Evolutionary conservation across 1,140 invertebrate genomes (phyloP).

Genomic region (Drosophila obscura): DNA sequence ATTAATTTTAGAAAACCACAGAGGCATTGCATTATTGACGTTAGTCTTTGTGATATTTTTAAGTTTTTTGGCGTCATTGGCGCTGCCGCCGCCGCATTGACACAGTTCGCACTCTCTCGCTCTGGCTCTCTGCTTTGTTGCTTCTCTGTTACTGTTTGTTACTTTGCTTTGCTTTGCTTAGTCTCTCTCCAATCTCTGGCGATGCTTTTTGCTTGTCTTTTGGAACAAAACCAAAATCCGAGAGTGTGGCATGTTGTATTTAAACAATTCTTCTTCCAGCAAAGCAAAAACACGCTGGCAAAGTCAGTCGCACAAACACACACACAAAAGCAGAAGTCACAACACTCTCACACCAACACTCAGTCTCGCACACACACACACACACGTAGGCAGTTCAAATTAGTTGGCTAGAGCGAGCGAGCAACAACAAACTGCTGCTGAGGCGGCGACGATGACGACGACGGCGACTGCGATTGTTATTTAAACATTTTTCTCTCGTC

Average conservation of each 20-base stretch:
- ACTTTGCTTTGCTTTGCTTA: constrained; percentile 59
- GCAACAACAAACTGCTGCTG: constrained; percentile 42
- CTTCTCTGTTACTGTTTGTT: constrained; percentile 46
- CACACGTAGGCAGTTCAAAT: constrained; percentile 47
- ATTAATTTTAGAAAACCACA: constrained; percentile 36
- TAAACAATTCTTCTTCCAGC: neutral
- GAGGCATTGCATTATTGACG: constrained; percentile 29
- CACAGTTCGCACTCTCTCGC: constrained; percentile 70
- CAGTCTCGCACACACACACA: constrained; percentile 24
- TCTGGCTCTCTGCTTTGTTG: constrained; percentile 54
- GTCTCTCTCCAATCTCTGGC: constrained; percentile 41
- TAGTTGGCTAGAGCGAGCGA: constrained; percentile 51
- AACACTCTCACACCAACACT: constrained; percentile 10
- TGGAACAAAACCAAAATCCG: constrained; percentile 38
- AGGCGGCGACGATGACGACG: no score
- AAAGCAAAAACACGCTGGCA: constrained; percentile 31
- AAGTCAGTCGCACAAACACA: constrained; percentile 22
- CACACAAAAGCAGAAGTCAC: constrained; percentile 7
- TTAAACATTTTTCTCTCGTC: constrained; percentile 24
- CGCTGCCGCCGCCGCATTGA: constrained; percentile 46
- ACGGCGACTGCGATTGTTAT: constrained; percentile 44
- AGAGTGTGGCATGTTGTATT: constrained; percentile 4
- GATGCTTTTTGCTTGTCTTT: constrained; percentile 44
- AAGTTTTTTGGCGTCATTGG: constrained; percentile 68
- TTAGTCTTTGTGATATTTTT: constrained; percentile 45